Base-by-base conservation (phyloP, 2,888 invertebrate species). In the Nebria salina region DNA sequence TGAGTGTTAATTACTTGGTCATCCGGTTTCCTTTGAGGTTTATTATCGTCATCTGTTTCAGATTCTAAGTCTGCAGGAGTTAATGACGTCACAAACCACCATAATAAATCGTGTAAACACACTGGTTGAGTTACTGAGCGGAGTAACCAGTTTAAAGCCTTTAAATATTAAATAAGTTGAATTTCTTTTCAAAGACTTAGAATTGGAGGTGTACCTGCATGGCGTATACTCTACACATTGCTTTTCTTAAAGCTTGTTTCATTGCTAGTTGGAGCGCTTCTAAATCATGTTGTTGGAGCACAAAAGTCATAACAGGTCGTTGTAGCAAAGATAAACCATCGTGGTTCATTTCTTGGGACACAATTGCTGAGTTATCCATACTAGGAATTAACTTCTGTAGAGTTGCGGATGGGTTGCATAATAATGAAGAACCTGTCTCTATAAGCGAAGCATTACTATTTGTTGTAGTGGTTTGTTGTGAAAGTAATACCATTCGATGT, bases 61-160 rank as follows among this genome's bases (percentile, higher is more conserved):
- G 89, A 88, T 76, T 91, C 90, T 1, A 90, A 85, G 66, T 90
- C 89, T 0, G 88, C 85, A 0, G 93, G 92, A 2, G 94, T 94
- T 65, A 98, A 90, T 0, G 98, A 95, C 13, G 94, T 93, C 26
- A 97, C 96, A 87, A 98, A 97, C 95, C 97, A 98, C 98, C 98
- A 98, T 88, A 99, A 92, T 9, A 98, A 91, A 89, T 99, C 98
- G 86, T 98, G 98, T 25, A 99, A 92, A 86, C 97, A 95, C 4
- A 95, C 94, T 3, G 97, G 95, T 87, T 97, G 97, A 0, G 97
- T 97, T 0, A 97, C 96, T 77, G 95, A 97, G 76, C 97, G 92
- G 72, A 99, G 89, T 26, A 99, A 89, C 99, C 99, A 99, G 88
- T 98, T 98, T 84, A 98, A 90, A 0, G 98, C 97, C 92, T 95